These are phyloP conservation scores for Laspeyria flexula DNA, from an alignment of 2,888 invertebrate genomes.

Conservation along the genomic window DNA sequence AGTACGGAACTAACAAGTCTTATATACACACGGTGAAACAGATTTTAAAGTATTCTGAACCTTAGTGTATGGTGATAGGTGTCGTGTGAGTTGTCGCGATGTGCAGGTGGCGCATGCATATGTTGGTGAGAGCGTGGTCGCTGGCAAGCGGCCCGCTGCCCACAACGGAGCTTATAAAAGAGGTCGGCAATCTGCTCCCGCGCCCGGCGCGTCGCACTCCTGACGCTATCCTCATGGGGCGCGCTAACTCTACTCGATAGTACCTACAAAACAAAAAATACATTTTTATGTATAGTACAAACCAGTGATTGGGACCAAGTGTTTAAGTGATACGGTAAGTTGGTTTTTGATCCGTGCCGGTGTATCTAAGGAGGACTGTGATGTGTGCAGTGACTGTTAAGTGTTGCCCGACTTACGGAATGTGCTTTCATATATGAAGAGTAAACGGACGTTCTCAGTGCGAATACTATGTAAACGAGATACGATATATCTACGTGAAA, in stretches of 20 bases:
- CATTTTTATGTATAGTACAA: slow-evolving; percentile 65
- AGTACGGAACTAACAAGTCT: slow-evolving; percentile 45
- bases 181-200: slow-evolving; percentile 72
- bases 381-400: slow-evolving; percentile 77
- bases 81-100: slow-evolving; percentile 1
- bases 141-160: slow-evolving; percentile 75
- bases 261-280: slow-evolving; percentile 68
- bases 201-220: slow-evolving; percentile 81
- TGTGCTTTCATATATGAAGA: slow-evolving; percentile 58
- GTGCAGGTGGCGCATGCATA: slow-evolving; percentile 30
- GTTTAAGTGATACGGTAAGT: slow-evolving; percentile 85
- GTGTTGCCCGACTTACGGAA: slow-evolving; percentile 66
- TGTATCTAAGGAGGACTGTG: slow-evolving; percentile 74
- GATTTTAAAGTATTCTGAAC: slow-evolving; percentile 33
- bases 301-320: slow-evolving; percentile 82
- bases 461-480: slow-evolving; percentile 40
- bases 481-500: no score
- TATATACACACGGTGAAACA: slow-evolving; percentile 24
- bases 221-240: slow-evolving; percentile 83
- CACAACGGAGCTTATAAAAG: slow-evolving; percentile 84
- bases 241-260: slow-evolving; percentile 81
- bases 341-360: slow-evolving; percentile 61
- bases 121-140: slow-evolving; percentile 51
- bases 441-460: slow-evolving; percentile 56
- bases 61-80: slow-evolving; percentile 43